Evolutionary conservation across 2,113 vertebrate genomes (phyloP), one percentile per base, ranked within the genome.

Genomic region (Chaenogobius annularis): DNA sequence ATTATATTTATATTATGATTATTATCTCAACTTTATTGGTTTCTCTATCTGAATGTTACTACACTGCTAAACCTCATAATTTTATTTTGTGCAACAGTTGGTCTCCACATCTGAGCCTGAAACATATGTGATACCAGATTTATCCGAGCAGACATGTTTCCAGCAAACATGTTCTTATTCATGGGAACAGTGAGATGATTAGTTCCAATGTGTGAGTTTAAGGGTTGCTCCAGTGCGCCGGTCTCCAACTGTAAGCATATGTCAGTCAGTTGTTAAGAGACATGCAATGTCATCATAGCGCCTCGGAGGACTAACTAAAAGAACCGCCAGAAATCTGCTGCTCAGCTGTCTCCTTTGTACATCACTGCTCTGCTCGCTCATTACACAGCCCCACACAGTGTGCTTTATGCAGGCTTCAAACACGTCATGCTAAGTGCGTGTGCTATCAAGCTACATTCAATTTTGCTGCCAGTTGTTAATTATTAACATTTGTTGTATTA

Each of bases 351-450:
- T 66, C 40, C 64, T 47, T 44, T 66, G 40, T 66, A 66, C 64
- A 66, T 66, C 64, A 47, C 40, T 66, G 64, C 64, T 44, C 40
- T 47, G 64, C 64, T 66, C 64, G 11, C 64, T 66, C 64, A 66
- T 47, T 66, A 66, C 20, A 23, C 11, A 44, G 40, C 20, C 20
- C 44, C 64, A 66, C 43, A 66, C 64, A 66, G n/a, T 22, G 40
- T 66, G 22, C 40, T 65, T 65, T 65, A 65, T 65, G 17, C 63
- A 22, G 67, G 68, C 37, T 58, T 76, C 61, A 15, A 69, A 66
- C n/a, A 48, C 54, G 61, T 74, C 46, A 74, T 43, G 62, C 69
- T 68, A 43, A 37, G 66, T 58, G 10, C 47, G 52, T 40, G 50
- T 52, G 12, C 48, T 50, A 68, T 10, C 14, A 19, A n/a, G 26